A percentile compares a stretch with the other conserved stretches of the same genome.
Evolutionary conservation across 2,113 vertebrate species (phyloP).

Genomic region (Illadopsis cleaveri): DNA sequence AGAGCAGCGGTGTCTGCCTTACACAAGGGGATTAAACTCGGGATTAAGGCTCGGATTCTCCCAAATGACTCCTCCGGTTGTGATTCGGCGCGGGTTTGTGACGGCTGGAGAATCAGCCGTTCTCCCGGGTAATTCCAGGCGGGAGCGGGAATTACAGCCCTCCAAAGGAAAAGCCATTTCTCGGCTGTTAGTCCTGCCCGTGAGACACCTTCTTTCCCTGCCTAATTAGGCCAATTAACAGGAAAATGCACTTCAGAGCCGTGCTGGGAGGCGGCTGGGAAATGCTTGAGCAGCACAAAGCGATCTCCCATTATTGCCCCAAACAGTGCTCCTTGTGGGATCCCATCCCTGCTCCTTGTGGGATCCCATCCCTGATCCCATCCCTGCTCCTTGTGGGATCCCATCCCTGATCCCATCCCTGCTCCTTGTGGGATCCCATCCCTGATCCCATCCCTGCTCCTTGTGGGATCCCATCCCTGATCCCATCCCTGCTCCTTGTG

Average conservation of each 20-base stretch:
- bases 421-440: not conserved
- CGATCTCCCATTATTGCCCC: fast-evolving
- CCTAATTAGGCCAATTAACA: slow-evolving; percentile 23
- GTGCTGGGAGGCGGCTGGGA: fast-evolving
- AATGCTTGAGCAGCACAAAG: not conserved
- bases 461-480: no score
- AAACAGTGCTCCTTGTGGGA: fast-evolving
- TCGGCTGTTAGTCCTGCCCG: not conserved
- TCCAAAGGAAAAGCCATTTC: not conserved
- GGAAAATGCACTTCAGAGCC: not conserved
- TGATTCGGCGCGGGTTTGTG: not conserved
- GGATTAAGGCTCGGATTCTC: not conserved
- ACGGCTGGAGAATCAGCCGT: not conserved
- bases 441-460: not conserved
- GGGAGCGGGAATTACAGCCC: not conserved
- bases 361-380: not conserved
- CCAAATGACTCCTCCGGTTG: not conserved
- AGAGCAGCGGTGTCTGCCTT: not conserved
- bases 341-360: not conserved
- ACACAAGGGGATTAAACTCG: not conserved
- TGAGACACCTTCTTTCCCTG: not conserved
- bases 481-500: not conserved
- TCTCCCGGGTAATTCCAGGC: not conserved
- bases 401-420: not conserved
- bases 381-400: not conserved